Evolutionary conservation across 2,797 vertebrate species (phyloP).

Genomic region (Gallinago solitaria): DNA sequence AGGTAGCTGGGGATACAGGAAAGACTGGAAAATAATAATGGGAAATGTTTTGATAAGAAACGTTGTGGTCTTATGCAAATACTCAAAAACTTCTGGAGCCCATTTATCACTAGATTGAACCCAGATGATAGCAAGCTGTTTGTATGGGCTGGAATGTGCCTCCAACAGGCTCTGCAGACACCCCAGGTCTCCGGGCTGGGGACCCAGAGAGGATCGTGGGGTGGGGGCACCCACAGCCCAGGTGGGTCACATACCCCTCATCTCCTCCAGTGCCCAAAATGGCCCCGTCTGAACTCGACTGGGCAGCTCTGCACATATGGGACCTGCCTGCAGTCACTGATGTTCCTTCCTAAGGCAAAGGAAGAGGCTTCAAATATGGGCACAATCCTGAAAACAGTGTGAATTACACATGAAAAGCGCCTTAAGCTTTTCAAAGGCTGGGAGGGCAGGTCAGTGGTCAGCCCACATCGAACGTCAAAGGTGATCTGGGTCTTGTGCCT

Average conservation of each 20-base stretch:
- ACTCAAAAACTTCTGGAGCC: conserved; percentile 57
- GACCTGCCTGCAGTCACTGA: not conserved
- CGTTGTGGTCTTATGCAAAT: conserved; percentile 40
- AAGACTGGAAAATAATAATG: conserved; percentile 47
- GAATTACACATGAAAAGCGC: not conserved
- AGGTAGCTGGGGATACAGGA: conserved; percentile 22
- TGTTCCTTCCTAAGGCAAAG: not conserved
- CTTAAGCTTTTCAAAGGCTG: not conserved
- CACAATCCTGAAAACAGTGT: fast-evolving
- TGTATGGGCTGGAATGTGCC: conserved; percentile 38
- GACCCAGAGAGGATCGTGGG: fast-evolving
- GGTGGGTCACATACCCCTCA: fast-evolving
- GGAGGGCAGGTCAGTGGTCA: not conserved
- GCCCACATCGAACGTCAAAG: not conserved
- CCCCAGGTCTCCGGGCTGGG: not conserved
- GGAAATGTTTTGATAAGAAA: conserved; percentile 67
- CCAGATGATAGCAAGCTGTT: conserved; percentile 40
- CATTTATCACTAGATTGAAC: conserved; percentile 53
- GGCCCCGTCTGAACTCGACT: fast-evolving
- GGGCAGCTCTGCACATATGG: not conserved
- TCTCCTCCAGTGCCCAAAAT: not conserved
- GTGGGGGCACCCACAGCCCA: fast-evolving
- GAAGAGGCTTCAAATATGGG: not conserved
- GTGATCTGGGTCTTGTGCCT: not conserved
- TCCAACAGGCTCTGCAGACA: not conserved